A percentile compares a stretch with the other conserved stretches of the same genome.
Conservation (phyloP, 2,888 invertebrate genomes). For the Meteorus colon region DNA sequence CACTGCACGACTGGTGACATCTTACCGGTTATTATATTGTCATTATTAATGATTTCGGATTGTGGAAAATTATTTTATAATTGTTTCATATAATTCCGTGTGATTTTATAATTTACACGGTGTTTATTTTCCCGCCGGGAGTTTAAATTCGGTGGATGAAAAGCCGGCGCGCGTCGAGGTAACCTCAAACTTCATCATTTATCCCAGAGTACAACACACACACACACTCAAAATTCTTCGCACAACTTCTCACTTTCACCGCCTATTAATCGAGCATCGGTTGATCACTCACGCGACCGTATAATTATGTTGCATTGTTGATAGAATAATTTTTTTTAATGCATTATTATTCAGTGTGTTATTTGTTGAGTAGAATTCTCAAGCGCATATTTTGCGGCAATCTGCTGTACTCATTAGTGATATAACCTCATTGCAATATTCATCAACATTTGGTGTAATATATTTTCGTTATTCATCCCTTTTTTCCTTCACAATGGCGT, state of each 20-base stretch:
- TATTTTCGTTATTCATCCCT: background rate
- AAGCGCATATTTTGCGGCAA: background rate
- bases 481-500: background rate
- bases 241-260: slow-evolving; percentile 52
- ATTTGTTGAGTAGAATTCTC: background rate
- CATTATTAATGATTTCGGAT: slow-evolving; percentile 40
- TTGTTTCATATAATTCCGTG: background rate
- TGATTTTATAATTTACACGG: background rate
- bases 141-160: slow-evolving; percentile 56
- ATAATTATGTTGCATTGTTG: slow-evolving; percentile 18
- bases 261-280: slow-evolving; percentile 46
- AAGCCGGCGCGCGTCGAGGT: slow-evolving; percentile 71
- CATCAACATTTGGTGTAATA: slow-evolving; percentile 1
- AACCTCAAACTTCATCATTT: slow-evolving; percentile 64
- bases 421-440: background rate
- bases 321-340: background rate
- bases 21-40: slow-evolving; percentile 44
- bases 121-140: slow-evolving; percentile 27
- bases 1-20: slow-evolving; percentile 35
- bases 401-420: background rate
- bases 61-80: slow-evolving; percentile 1
- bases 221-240: slow-evolving; percentile 26
- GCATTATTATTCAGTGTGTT: background rate
- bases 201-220: slow-evolving; percentile 11
- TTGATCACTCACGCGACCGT: slow-evolving; percentile 26